A percentile compares a stretch with the other conserved stretches of the same genome.
Evolutionary conservation across 1,140 invertebrate species (phyloP).

Genomic region (Leptinotarsa lineolata): DNA sequence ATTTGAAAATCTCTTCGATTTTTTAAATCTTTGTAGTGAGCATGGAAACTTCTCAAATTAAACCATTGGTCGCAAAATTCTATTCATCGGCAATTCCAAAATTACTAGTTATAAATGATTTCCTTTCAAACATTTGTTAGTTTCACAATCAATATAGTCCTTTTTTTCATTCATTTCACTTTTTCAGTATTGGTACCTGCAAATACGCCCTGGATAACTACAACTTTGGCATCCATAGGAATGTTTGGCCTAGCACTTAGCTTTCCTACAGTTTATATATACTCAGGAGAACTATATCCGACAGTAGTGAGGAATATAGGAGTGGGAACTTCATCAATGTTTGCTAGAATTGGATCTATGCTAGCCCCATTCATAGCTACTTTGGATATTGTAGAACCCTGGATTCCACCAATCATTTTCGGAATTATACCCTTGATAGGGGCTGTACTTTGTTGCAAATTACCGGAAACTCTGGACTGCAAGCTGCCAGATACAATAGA

Average conservation of each 20-base stretch:
- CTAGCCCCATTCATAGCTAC: slow-evolving; percentile 66
- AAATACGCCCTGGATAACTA: slow-evolving; percentile 58
- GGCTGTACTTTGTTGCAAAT: slow-evolving; percentile 65
- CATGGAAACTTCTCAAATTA: too few species aligned
- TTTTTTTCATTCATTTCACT: too few species aligned
- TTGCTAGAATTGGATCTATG: slow-evolving; percentile 70
- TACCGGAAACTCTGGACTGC: slow-evolving; percentile 76
- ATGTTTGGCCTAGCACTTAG: slow-evolving; percentile 71
- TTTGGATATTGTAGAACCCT: slow-evolving; percentile 54
- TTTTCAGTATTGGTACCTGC: slow-evolving; percentile 56
- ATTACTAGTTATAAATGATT: too few species aligned
- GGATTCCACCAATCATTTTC: slow-evolving; percentile 71
- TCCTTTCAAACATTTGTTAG: too few species aligned
- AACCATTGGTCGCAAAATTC: too few species aligned
- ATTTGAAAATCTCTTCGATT: too few species aligned
- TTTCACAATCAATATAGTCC: too few species aligned
- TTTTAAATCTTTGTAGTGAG: too few species aligned
- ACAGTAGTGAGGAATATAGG: slow-evolving; percentile 71
- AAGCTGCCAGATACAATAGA: slow-evolving; percentile 77
- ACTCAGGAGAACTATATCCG: slow-evolving; percentile 71
- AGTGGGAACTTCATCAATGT: slow-evolving; percentile 69
- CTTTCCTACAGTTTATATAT: slow-evolving; percentile 71
- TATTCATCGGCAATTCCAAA: too few species aligned
- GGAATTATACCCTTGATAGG: slow-evolving; percentile 68
- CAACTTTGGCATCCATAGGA: slow-evolving; percentile 61